These are phyloP conservation scores for Mus minutoides DNA, from an alignment of 2,797 vertebrate genomes.

Conservation along the genomic window DNA sequence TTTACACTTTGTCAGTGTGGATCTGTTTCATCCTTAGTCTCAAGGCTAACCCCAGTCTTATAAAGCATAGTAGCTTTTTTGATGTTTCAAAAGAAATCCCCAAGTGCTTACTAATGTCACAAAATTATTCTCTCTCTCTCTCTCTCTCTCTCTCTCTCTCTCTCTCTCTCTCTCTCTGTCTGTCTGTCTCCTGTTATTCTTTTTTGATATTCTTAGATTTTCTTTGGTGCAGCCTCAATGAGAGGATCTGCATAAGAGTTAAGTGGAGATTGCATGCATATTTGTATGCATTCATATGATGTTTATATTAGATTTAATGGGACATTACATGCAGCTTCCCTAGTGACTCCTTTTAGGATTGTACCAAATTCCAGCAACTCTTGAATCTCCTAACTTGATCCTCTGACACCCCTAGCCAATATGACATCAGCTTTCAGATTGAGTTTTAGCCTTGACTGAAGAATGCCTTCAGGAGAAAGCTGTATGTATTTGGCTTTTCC, in stretches of 20 bases:
- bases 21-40: slow-evolving; percentile 42
- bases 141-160: neutral
- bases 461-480: slow-evolving; percentile 53
- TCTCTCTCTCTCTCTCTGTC: neutral
- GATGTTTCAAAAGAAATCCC: slow-evolving; percentile 14
- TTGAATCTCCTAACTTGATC: slow-evolving; percentile 34
- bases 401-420: slow-evolving; percentile 34
- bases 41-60: slow-evolving; percentile 8
- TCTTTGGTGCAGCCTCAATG: slow-evolving; percentile 16
- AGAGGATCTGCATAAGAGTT: neutral
- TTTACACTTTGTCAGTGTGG: neutral
- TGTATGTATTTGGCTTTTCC: slow-evolving; percentile 20
- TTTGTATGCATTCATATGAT: neutral
- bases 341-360: slow-evolving; percentile 24
- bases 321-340: neutral
- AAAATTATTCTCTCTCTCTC: neutral
- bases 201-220: neutral
- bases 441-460: slow-evolving; percentile 37
- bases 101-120: neutral
- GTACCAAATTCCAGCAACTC: slow-evolving; percentile 49
- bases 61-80: neutral
- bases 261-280: neutral
- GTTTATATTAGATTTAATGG: neutral
- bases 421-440: slow-evolving; percentile 49
- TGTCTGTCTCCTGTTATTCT: neutral